Evolutionary conservation across 1,140 invertebrate genomes (phyloP), one percentile per base, ranked within the genome.

Genomic region (Drosophila orena): DNA sequence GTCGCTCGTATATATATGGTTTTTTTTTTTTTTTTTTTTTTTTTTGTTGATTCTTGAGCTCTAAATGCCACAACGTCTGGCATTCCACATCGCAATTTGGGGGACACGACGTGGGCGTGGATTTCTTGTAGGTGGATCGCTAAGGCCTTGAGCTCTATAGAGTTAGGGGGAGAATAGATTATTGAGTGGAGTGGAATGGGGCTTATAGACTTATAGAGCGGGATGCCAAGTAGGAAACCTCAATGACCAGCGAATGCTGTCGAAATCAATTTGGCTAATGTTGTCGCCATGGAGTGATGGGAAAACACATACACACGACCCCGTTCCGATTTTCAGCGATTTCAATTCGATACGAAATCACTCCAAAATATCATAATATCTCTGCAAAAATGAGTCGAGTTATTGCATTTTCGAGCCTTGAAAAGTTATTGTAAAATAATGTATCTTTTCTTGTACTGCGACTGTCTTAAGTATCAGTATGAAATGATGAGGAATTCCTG

Each of bases 181-280:
- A 24, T 27, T 27, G 4, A 35, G 17, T 3, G 10, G 5, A 7
- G 10, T 22, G 35, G 43, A 15, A 42, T 40, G 11, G 27, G 49
- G 12, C 17, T 53, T 4, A 17, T 6, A 6, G 14, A 11, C 17
- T 53, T 4, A 17, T 6, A 6, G 14, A 11, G n/a, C 12, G 11
- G 8, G 30, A 30, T 30, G 15, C 44, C 37, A 15, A 35, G 40
- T 12, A 0, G 59, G 37, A n/a, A 30, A 59, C 53, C 65, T 77
- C 70, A 73, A 72, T 73, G 71, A 38, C 71, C 70, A 73, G 53
- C 68, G 43, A 46, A 42, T 73, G 52, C 64, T 81, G 83, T 88
- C 37, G 83, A 86, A 88, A 86, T 86, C 84, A 88, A 88, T 86
- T 86, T 86, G 83, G 64, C 83, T 86, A 86, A 86, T 86, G 84